Conservation (phyloP, 2,888 invertebrate genomes). For the Dermolepida albohirtum region DNA sequence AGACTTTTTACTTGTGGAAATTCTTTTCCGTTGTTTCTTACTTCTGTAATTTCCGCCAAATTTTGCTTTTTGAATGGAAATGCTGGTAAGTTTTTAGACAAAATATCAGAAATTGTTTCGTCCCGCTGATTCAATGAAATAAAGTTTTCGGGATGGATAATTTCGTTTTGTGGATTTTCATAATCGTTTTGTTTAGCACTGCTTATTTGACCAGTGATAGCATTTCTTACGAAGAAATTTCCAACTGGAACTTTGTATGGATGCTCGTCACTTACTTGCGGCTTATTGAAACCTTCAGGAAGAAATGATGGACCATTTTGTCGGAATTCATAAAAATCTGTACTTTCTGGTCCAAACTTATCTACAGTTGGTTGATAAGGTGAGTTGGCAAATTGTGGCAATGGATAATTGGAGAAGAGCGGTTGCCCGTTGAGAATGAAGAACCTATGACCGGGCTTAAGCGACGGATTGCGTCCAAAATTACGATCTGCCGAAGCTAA, state of each 20-base stretch:
- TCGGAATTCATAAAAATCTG: conserved; percentile 29
- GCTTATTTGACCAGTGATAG: conserved; percentile 48
- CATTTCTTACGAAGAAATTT: conserved; percentile 51
- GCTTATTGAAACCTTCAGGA: conserved; percentile 41
- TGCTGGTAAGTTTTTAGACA: conserved; percentile 6
- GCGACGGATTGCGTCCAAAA: conserved; percentile 47
- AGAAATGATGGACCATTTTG: conserved; percentile 38
- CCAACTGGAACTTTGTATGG: conserved; percentile 46
- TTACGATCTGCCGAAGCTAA: conserved; percentile 46
- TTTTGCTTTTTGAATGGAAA: conserved; percentile 18
- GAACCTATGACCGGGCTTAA: conserved; percentile 68
- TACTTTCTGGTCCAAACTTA: conserved; percentile 16
- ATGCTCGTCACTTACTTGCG: conserved; percentile 12
- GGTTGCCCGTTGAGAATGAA: conserved; percentile 71
- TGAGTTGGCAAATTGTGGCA: conserved; percentile 42
- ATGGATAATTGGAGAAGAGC: conserved; percentile 60
- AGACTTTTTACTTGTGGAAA: not conserved
- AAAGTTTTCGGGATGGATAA: conserved; percentile 47
- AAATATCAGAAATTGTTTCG: conserved; percentile 40
- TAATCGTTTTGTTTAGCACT: conserved; percentile 44
- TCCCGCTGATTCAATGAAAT: conserved; percentile 49
- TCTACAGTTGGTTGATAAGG: conserved; percentile 40
- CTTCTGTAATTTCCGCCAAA: not conserved
- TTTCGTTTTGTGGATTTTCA: conserved; percentile 34
- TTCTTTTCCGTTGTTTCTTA: conserved; percentile 1